Evolutionary conservation across 53 echinoderm and acorn worm genomes (phyloP), one percentile per base, ranked within the genome.

Genomic region (Paracentrotus lividus): DNA sequence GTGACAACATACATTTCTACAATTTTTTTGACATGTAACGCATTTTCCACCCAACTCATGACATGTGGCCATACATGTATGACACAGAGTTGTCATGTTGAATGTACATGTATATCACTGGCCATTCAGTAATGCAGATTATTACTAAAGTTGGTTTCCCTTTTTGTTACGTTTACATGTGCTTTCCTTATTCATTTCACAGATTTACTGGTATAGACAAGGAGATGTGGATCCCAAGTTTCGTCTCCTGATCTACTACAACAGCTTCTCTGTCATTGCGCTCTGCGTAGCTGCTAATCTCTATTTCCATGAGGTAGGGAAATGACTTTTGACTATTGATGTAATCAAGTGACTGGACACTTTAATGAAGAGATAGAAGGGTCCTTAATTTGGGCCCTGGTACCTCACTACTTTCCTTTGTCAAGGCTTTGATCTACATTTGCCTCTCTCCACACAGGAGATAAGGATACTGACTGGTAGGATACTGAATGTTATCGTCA

Each of bases 171-270:
- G n/a, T n/a, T n/a, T n/a, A n/a, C n/a, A n/a, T n/a, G n/a, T n/a
- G n/a, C 12, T 12, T 51, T 12, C 12, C 51, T 20, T 88, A 7
- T 16, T 43, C 84, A 94, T 86, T 44, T 54, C 68, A 26, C 94
- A 98, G 98, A 97, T 98, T 72, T 98, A 97, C 94, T 98, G 98
- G 98, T 98, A 98, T 84, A 72, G 98, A 8, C 96, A 98, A 68
- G 98, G 98, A 27, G 98, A 98, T 84, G 78, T 98, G 60, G 97
- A 95, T 45, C 98, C 98, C 49, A 98, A 98, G 77, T 98, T 98
- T 86, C 95, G 98, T 31, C 77, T 90, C 32, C 86, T 98, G 58
- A 98, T 98, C 20, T 98, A 97, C 90, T 98, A 96, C 93, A 97
- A 98, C 84, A 95, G 96, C n/a, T 94, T 96, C 86, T 95, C 94